A percentile compares a stretch with the other conserved stretches of the same genome.
Evolutionary conservation across 1,140 invertebrate species (phyloP).

Genomic region (Piezodorus guildinii): DNA sequence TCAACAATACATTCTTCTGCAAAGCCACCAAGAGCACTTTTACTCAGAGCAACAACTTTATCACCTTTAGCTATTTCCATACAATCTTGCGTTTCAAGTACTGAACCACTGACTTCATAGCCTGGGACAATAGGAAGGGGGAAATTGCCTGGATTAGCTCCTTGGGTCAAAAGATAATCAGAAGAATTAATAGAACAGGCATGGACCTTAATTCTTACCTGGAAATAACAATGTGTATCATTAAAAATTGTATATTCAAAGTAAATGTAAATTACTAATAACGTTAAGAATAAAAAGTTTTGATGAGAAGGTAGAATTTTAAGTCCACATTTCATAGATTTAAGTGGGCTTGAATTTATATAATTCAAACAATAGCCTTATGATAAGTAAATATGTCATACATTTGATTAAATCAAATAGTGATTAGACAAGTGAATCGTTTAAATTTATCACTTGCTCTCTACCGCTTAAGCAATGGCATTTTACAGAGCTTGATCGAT

Average conservation of each 20-base stretch:
- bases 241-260: too few relatives aligned
- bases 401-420: too few relatives aligned
- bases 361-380: too few relatives aligned
- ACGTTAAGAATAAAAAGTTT: too few relatives aligned
- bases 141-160: conserved; percentile 37
- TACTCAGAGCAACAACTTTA: conserved; percentile 42
- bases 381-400: too few relatives aligned
- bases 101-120: conserved; percentile 42
- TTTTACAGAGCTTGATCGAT: too few relatives aligned
- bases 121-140: conserved; percentile 39
- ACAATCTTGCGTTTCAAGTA: conserved; percentile 31
- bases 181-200: conserved; percentile 47
- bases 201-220: conserved; percentile 45
- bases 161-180: conserved; percentile 40
- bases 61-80: conserved; percentile 33
- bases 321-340: too few relatives aligned
- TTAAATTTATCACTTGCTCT: too few relatives aligned
- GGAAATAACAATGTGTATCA: conserved; percentile 13
- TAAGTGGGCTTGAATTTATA: too few relatives aligned
- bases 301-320: too few relatives aligned
- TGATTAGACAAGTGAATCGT: too few relatives aligned
- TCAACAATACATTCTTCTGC: conserved; percentile 41
- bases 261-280: background rate
- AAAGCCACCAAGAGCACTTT: conserved; percentile 40
- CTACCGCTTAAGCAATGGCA: too few relatives aligned